These are phyloP conservation scores for Ypsolopha scabrella DNA, from an alignment of 2,888 invertebrate species.

Conservation along the genomic window DNA sequence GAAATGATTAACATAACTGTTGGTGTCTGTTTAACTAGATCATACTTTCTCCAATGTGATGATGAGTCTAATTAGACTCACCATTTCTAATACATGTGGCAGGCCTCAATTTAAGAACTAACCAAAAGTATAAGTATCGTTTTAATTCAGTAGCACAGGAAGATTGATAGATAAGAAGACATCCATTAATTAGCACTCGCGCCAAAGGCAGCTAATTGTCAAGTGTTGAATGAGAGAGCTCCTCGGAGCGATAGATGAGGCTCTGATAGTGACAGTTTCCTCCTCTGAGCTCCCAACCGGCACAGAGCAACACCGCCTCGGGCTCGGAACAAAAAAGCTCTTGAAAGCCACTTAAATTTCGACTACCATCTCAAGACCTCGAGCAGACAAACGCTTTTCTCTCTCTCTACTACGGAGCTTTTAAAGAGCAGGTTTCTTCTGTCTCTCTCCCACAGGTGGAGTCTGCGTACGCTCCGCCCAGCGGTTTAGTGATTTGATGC, in stretches of 20 bases:
- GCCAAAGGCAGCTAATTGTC: slow-evolving; percentile 39
- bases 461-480: slow-evolving; percentile 67
- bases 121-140: too few relatives aligned
- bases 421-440: slow-evolving; percentile 30
- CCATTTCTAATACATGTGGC: too few relatives aligned
- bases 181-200: not conserved
- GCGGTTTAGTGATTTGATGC: slow-evolving; percentile 72
- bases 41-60: too few relatives aligned
- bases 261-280: slow-evolving; percentile 51
- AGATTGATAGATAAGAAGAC: not conserved
- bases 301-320: slow-evolving; percentile 24
- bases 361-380: slow-evolving; percentile 50
- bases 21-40: not conserved
- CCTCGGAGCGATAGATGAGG: slow-evolving; percentile 10
- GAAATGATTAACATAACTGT: not conserved
- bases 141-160: not conserved
- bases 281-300: slow-evolving; percentile 41
- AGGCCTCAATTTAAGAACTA: too few relatives aligned
- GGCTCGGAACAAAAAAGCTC: slow-evolving; percentile 60
- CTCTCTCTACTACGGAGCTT: slow-evolving; percentile 39
- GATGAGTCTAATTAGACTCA: too few relatives aligned
- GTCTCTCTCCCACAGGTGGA: slow-evolving; percentile 58
- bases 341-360: slow-evolving; percentile 52
- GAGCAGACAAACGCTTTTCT: slow-evolving; percentile 36
- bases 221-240: slow-evolving; percentile 63